Conservation (phyloP, 2,888 invertebrate species). For the Caenorhabditis sp. region DNA sequence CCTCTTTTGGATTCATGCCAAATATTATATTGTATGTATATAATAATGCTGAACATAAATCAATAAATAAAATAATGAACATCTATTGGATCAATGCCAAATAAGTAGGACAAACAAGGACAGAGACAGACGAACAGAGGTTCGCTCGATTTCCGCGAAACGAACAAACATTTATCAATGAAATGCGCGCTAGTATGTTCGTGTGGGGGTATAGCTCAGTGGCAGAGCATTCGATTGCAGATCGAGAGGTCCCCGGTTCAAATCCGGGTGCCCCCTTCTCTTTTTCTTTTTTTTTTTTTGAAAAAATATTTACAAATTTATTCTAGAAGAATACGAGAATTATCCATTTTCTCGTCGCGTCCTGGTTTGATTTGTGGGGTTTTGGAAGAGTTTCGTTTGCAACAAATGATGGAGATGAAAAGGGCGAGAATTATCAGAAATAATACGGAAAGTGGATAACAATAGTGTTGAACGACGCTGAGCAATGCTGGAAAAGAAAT, state of each 20-base stretch:
- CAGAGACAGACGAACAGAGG: not conserved
- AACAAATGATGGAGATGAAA: constrained; percentile 7
- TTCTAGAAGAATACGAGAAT: not conserved
- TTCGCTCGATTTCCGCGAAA: not conserved
- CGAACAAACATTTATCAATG: not conserved
- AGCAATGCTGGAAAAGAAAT: constrained; percentile 21
- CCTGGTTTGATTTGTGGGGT: not conserved
- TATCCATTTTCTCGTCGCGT: not conserved
- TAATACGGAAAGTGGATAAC: constrained; percentile 6
- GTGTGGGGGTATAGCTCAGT: constrained; percentile 67
- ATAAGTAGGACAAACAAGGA: not conserved
- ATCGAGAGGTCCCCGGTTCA: constrained; percentile 71
- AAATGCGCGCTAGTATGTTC: not conserved
- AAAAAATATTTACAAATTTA: not conserved
- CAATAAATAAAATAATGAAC: not conserved
- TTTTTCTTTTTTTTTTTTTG: constrained; percentile 22
- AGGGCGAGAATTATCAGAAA: constrained; percentile 2
- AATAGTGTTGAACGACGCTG: constrained; percentile 2
- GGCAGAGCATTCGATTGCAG: constrained; percentile 71
- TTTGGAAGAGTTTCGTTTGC: not conserved
- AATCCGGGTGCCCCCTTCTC: constrained; percentile 62
- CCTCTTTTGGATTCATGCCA: not conserved
- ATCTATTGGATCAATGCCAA: not conserved
- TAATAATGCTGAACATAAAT: not conserved
- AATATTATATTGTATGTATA: not conserved